Percentiles rank a stretch among this genome's conserved stretches.
Evolutionary conservation across 2,888 invertebrate species (phyloP).

Genomic region (Drosophila anomelani): DNA sequence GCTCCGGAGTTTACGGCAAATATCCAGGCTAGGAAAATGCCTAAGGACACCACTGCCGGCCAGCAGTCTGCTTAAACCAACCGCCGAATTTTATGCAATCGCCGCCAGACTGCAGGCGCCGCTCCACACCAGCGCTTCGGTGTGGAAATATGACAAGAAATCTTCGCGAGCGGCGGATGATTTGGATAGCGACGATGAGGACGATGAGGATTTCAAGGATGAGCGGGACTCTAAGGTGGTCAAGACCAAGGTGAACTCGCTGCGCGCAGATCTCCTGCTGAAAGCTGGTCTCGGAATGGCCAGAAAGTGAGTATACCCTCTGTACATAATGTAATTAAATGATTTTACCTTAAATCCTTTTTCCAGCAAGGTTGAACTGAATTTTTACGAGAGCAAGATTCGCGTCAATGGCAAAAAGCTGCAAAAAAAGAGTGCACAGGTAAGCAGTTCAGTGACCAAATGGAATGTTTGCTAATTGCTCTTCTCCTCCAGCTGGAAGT

Average conservation of each 20-base stretch:
- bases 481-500: constrained; percentile 85
- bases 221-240: constrained; percentile 88
- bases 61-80: constrained; percentile 15
- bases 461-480: background rate
- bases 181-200: constrained; percentile 86
- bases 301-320: constrained; percentile 87
- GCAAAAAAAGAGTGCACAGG: constrained; percentile 89
- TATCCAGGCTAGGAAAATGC: constrained; percentile 37
- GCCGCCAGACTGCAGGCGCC: background rate
- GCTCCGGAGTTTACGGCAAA: constrained; percentile 51
- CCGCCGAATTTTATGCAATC: background rate
- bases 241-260: constrained; percentile 87
- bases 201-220: constrained; percentile 85
- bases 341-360: constrained; percentile 2
- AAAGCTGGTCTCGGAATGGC: constrained; percentile 90
- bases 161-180: constrained; percentile 72
- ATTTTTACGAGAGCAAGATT: constrained; percentile 92
- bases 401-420: constrained; percentile 92
- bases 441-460: constrained; percentile 81
- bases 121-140: constrained; percentile 45
- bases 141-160: constrained; percentile 73
- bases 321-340: background rate
- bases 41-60: constrained; percentile 1
- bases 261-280: constrained; percentile 89
- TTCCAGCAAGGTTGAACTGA: constrained; percentile 90